Evolutionary conservation across 1,140 invertebrate genomes (phyloP), one percentile per base, ranked within the genome.

Genomic region (Drosophila funebris): DNA sequence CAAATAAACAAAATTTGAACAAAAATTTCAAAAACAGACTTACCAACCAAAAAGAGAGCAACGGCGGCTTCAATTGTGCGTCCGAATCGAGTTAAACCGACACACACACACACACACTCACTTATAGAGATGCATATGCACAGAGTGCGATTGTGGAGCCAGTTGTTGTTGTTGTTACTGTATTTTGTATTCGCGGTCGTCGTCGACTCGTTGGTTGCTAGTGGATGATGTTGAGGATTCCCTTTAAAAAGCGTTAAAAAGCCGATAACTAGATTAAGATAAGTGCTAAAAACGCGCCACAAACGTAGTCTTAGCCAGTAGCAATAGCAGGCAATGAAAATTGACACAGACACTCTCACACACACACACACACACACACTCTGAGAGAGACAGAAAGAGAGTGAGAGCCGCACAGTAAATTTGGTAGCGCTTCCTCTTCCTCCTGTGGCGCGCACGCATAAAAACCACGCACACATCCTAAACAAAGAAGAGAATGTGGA

Each of bases 371-470:
- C 43, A 39, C 8, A 31, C 18, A 31, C 20, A 48, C 4, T 20
- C 18, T 8, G 4, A 22, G 29, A 36, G 29, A 29, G 37, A 61
- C 44, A 37, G 58, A 44, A 5, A 16, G 48, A 54, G 61, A 54
- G 24, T 13, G 52, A 36, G 53, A 58, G 62, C 2, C 2, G 27
- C 27, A 58, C 6, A 9, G 29, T 27, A 66, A 50, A 72, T 80
- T 72, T 79, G 66, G 54, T 64, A 75, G 57, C 52, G 62, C 33
- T 66, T 58, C 62, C 57, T 56, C 73, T 72, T 81, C 61, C 78
- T 80, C 68, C 53, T 80, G 77, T 64, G 64, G 76, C 77, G 76
- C 44, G 67, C 73, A 71, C 73, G 54, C 68, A 73, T 62, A 60
- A 64, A 81, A 57, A 80, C 57, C 68, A 73, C 61, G 56, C 67